phyloP scores from a whole-genome alignment of 35 echinoderm and acorn worm species.

The Diadema setosum region DNA sequence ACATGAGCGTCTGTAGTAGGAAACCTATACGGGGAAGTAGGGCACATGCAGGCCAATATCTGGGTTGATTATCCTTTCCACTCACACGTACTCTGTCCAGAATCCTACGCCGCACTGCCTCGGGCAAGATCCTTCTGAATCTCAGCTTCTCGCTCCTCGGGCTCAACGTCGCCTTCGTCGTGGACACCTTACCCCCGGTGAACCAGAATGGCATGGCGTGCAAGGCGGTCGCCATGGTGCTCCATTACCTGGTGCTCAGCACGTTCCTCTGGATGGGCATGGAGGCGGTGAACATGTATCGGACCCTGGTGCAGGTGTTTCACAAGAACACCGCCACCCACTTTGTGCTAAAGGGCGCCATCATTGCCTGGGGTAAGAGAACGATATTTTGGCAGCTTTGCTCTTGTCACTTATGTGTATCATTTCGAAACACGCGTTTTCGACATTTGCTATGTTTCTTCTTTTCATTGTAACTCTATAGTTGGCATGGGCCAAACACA shows the following conservation, averaged over 20 bases:
- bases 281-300: conserved; percentile 86
- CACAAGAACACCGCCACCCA: conserved; percentile 42
- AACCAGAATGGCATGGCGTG: conserved; percentile 23
- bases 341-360: conserved; percentile 67
- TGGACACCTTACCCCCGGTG: conserved; percentile 51
- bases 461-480: too few relatives aligned
- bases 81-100: too few relatives aligned
- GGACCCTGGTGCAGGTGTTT: conserved; percentile 79
- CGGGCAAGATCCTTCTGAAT: conserved; percentile 75
- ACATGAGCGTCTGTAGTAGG: too few relatives aligned
- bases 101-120: conserved; percentile 45
- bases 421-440: too few relatives aligned
- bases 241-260: conserved; percentile 82
- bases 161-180: conserved; percentile 69
- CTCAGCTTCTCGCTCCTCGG: conserved; percentile 59
- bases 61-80: too few relatives aligned
- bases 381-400: too few relatives aligned
- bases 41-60: too few relatives aligned
- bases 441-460: too few relatives aligned
- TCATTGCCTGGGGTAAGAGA: conserved; percentile 88
- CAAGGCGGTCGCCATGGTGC: conserved; percentile 51
- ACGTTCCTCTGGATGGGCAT: conserved; percentile 90
- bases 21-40: too few relatives aligned
- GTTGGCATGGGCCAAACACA: too few relatives aligned
- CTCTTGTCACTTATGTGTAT: too few relatives aligned